phyloP scores from a whole-genome alignment of 2,888 invertebrate genomes.

The Ellobium chinense region DNA sequence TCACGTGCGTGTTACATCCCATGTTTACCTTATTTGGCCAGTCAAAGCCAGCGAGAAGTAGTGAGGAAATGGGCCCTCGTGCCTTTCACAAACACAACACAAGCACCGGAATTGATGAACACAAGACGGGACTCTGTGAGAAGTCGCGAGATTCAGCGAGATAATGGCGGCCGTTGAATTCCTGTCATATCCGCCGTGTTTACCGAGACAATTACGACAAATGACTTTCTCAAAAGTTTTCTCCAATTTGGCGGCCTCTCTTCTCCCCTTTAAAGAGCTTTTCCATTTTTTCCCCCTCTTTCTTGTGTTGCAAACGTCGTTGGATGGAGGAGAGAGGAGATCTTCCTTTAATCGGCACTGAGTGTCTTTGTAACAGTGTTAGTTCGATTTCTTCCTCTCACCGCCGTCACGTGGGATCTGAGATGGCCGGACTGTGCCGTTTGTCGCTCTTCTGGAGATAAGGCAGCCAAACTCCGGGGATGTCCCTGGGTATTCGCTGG shows the following conservation, averaged over 20 bases:
- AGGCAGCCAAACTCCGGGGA: not conserved
- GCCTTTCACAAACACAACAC: slow-evolving; percentile 50
- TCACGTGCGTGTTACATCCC: slow-evolving; percentile 33
- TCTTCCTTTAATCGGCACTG: slow-evolving; percentile 26
- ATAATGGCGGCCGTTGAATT: slow-evolving; percentile 46
- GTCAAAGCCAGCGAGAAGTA: slow-evolving; percentile 53
- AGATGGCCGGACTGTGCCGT: not conserved
- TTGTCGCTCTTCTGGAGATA: not conserved
- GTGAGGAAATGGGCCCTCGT: slow-evolving; percentile 41
- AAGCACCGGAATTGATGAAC: slow-evolving; percentile 48
- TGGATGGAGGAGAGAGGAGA: too few species aligned
- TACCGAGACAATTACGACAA: slow-evolving; percentile 52
- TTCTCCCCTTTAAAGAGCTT: not conserved
- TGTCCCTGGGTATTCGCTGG: slow-evolving; percentile 3
- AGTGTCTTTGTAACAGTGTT: slow-evolving; percentile 7
- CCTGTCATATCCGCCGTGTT: slow-evolving; percentile 52
- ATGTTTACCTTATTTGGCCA: slow-evolving; percentile 41
- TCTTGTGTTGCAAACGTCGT: not conserved
- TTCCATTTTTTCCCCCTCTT: not conserved
- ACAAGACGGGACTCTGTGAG: slow-evolving; percentile 39
- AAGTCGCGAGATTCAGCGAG: slow-evolving; percentile 38
- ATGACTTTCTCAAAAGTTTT: slow-evolving; percentile 48
- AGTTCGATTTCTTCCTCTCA: not conserved
- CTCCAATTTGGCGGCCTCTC: slow-evolving; percentile 43
- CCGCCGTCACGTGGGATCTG: not conserved